These are phyloP conservation scores for Odontamblyopus rebecca DNA, from an alignment of 2,797 vertebrate genomes.

Conservation along the genomic window DNA sequence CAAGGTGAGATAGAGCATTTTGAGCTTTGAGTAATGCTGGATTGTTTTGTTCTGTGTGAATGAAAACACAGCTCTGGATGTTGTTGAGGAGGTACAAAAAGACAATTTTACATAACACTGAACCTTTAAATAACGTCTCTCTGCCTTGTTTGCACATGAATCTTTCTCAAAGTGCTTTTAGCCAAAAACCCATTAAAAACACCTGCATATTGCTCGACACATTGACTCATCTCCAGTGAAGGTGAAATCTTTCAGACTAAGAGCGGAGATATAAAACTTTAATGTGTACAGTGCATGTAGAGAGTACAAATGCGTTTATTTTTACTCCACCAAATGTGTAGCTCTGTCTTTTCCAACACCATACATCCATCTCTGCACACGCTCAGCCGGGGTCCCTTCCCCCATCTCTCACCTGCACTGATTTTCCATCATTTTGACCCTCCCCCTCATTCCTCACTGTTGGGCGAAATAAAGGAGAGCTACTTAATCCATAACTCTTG, in stretches of 20 bases:
- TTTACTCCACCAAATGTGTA: constrained; percentile 11
- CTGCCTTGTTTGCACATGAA: neutral
- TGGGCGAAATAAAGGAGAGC: constrained; percentile 19
- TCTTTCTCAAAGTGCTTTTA: neutral
- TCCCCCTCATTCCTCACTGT: constrained; percentile 17
- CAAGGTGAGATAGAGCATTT: no score
- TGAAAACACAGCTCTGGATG: no score
- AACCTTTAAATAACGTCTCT: no score
- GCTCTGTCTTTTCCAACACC: constrained; percentile 21
- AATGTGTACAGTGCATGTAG: constrained; percentile 28
- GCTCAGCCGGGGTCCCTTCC: constrained; percentile 9
- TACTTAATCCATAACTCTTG: constrained; percentile 56
- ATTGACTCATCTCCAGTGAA: constrained; percentile 24
- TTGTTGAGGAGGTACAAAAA: no score
- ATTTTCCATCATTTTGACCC: constrained; percentile 43
- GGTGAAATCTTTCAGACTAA: constrained; percentile 29
- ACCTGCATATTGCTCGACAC: neutral
- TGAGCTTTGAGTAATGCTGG: no score
- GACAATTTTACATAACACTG: neutral
- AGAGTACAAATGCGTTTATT: constrained; percentile 35
- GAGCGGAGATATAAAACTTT: constrained; percentile 43
- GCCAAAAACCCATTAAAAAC: neutral
- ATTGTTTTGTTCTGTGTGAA: no score
- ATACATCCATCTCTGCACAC: constrained; percentile 22
- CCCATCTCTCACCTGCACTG: constrained; percentile 25